Evolutionary conservation across 35 echinoderm and acorn worm species (phyloP), one percentile per base, ranked within the genome.

Genomic region (Lytechinus pictus): DNA sequence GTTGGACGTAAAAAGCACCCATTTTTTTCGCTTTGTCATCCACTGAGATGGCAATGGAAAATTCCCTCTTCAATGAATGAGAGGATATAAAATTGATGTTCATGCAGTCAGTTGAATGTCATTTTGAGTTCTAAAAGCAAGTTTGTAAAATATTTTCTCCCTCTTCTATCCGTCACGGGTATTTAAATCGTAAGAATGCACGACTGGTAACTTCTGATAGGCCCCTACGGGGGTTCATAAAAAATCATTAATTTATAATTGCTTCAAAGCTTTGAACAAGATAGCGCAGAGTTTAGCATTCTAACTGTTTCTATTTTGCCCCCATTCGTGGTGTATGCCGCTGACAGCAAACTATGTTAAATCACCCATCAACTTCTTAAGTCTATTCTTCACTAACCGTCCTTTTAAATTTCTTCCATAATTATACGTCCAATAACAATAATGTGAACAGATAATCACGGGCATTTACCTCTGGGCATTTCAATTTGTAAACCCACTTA

Each of bases 231-330:
- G 88, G 88, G 88, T 90, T 54, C 88, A 79, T 44, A 90, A 44
- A 53, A 90, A 90, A 90, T 90, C 88, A 90, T 90, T 90, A 54
- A 90, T 44, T 90, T 54, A 9, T 90, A 90, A 90, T 90, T 90
- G 88, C 88, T 19, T 14, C 52, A 54, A 54, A 90, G 88, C 52
- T 28, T 24, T 79, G 66, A 79, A 79, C 66, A 79, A 79, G 19
- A 24, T 24, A 1, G 19, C 7, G 16, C 16, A 79, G 66, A 79
- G 66, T 79, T n/a, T 79, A 79, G 19, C 19, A 79, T 79, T 79
- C 16, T 79, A 79, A 5, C 66, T 79, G 66, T 79, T 79, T 24
- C 21, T 79, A 24, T n/a, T 79, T 79, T 79, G 66, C 66, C 14
- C 19, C 66, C n/a, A 79, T 79, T 79, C 66, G 66, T 79, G 12